Conservation (phyloP, 2,888 invertebrate genomes). For the Dusona sp. region DNA sequence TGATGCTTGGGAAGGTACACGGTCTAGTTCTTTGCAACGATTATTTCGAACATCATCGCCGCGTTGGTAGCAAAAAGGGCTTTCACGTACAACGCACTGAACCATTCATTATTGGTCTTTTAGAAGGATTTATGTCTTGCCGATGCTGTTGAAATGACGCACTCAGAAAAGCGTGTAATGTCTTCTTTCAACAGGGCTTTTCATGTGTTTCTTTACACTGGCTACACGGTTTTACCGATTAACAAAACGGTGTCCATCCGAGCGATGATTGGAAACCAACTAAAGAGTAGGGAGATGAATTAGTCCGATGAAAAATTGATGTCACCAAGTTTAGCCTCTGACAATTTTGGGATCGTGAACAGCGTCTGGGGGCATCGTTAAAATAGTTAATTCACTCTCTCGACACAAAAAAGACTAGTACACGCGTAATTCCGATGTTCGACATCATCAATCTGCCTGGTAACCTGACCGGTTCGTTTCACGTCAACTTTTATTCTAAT, state of each 20-base stretch:
- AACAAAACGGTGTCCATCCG: neutral
- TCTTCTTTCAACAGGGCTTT: constrained; percentile 18
- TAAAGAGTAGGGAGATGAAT: neutral
- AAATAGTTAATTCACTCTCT: neutral
- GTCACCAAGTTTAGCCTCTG: neutral
- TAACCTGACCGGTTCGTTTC: constrained; percentile 7
- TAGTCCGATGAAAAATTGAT: constrained; percentile 38
- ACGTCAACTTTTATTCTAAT: constrained; percentile 14
- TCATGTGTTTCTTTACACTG: neutral
- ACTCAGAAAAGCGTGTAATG: constrained; percentile 35
- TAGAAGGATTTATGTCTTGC: constrained; percentile 41
- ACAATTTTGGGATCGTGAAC: neutral
- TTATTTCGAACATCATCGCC: constrained; percentile 24
- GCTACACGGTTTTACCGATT: constrained; percentile 15
- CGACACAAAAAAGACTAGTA: neutral
- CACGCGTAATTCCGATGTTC: constrained; percentile 8
- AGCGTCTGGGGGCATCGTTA: neutral
- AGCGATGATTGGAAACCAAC: neutral
- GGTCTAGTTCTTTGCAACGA: constrained; percentile 48
- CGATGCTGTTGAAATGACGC: constrained; percentile 37
- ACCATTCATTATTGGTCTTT: constrained; percentile 59
- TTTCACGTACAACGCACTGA: neutral
- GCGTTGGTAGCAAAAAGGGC: neutral
- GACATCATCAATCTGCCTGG: constrained; percentile 14
- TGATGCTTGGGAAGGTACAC: constrained; percentile 10